Conservation (phyloP, 2,888 invertebrate species). For the Brachyptera putata region DNA sequence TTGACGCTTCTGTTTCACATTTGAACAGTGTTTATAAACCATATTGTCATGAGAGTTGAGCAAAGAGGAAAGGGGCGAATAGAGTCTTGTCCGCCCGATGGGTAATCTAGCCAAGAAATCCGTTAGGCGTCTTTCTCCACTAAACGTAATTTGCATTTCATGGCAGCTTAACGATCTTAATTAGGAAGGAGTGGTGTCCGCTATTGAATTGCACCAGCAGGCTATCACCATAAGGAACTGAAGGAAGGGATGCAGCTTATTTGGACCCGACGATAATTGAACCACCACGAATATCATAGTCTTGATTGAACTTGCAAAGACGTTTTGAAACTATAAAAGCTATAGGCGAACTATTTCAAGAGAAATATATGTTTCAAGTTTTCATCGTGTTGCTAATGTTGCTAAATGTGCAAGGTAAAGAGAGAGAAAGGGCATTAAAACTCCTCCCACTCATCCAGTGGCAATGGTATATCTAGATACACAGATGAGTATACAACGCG, state of each 20-base stretch:
- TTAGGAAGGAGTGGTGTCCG: conserved; percentile 39
- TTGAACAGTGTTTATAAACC: too few relatives aligned
- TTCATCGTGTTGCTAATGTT: too few relatives aligned
- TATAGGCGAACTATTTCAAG: too few relatives aligned
- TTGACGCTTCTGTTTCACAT: too few relatives aligned
- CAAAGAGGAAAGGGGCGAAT: not conserved
- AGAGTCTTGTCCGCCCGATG: not conserved
- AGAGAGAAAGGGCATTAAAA: too few relatives aligned
- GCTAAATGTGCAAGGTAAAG: too few relatives aligned
- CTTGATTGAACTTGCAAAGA: conserved; percentile 1
- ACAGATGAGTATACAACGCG: too few relatives aligned
- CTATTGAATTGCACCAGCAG: conserved; percentile 25
- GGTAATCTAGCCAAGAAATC: conserved; percentile 16
- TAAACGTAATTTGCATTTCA: conserved; percentile 45
- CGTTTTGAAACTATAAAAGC: too few relatives aligned
- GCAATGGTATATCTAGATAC: too few relatives aligned
- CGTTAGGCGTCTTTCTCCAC: conserved; percentile 27
- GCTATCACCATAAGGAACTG: not conserved
- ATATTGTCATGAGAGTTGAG: not conserved
- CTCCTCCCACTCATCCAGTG: too few relatives aligned
- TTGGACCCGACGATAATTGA: not conserved
- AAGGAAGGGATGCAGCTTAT: not conserved
- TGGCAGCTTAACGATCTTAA: conserved; percentile 46
- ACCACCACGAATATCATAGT: not conserved
- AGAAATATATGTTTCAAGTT: too few relatives aligned